Base-by-base conservation (phyloP, 1,140 invertebrate genomes). In the Cherax quadricarinatus region DNA sequence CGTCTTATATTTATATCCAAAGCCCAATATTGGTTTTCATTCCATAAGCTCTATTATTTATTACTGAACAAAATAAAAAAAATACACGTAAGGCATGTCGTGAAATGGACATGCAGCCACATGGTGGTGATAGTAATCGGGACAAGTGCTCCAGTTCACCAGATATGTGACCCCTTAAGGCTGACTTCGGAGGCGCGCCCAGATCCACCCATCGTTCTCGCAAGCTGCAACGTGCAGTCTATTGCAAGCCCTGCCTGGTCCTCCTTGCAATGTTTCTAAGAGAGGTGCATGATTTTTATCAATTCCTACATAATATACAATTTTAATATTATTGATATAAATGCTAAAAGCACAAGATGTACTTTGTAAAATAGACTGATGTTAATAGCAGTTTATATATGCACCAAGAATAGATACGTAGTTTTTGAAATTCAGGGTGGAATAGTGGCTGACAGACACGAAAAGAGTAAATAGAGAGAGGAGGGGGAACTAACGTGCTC, bases 121-220 rank as follows among this genome's bases (percentile, higher is more conserved):
- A 30, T 10, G 75, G 70, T 51, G 85, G 70, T 86, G 62, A 86
- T 51, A 41, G 21, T 66, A 57, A 57, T 57, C 48, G 86, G 41
- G 53, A 79, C 75, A 30, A 79, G 70, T 87, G 86, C 86, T 87
- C 86, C 49, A 87, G 86, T 87, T 87, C 70, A 48, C 41, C 66
- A 79, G 70, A 24, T 57, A 51, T 48, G 21, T 18, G 75, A 57
- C 10, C 51, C 51, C 51, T 88, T 24, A 51, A 24, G 51, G 86
- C 51, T 1, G 53, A 53, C 10, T 73, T 48, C 51, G 12, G 86
- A 57, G 75, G 75, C 75, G 53, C 66, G 30, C 24, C 70, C 86
- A 21, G 75, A 21, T 24, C 73, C 66, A 14, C 82, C 53, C 86
- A 80, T 88, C 86, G 60, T 80, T 88, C 75, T 88, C 78, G 53